Percentiles rank a stretch among this genome's conserved stretches.
These are phyloP conservation scores for Orgyia antiqua DNA, from an alignment of 2,888 invertebrate species.

Conservation along the genomic window DNA sequence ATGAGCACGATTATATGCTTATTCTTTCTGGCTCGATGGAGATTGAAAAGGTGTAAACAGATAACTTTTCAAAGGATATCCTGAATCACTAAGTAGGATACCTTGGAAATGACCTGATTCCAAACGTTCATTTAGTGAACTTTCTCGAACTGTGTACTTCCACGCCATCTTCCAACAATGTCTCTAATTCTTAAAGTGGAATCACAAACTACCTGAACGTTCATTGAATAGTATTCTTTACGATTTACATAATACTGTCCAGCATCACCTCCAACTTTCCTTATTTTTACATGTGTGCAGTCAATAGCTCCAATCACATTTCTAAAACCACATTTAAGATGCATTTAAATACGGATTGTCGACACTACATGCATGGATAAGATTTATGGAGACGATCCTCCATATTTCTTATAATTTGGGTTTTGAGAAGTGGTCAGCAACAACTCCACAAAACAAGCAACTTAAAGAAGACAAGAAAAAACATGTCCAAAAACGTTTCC, in stretches of 20 bases:
- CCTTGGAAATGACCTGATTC: neutral
- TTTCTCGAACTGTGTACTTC: conserved; percentile 11
- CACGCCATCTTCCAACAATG: too few relatives aligned
- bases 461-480: too few relatives aligned
- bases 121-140: neutral
- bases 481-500: too few relatives aligned
- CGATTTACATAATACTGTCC: conserved; percentile 12
- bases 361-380: too few relatives aligned
- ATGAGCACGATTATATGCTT: conserved; percentile 23
- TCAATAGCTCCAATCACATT: neutral
- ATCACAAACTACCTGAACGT: conserved; percentile 9
- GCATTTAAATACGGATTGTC: too few relatives aligned
- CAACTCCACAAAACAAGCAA: too few relatives aligned
- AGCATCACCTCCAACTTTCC: conserved; percentile 3
- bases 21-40: neutral
- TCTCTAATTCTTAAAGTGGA: neutral
- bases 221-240: conserved; percentile 16
- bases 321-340: conserved; percentile 1
- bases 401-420: too few relatives aligned
- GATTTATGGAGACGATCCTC: too few relatives aligned
- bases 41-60: conserved; percentile 1
- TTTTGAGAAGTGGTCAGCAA: too few relatives aligned
- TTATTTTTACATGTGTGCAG: neutral
- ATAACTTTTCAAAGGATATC: neutral
- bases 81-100: conserved; percentile 16